Percentiles rank a stretch among this genome's conserved stretches.
Evolutionary conservation across 2,888 invertebrate genomes (phyloP).

Genomic region (Agrochola lychnidis): DNA sequence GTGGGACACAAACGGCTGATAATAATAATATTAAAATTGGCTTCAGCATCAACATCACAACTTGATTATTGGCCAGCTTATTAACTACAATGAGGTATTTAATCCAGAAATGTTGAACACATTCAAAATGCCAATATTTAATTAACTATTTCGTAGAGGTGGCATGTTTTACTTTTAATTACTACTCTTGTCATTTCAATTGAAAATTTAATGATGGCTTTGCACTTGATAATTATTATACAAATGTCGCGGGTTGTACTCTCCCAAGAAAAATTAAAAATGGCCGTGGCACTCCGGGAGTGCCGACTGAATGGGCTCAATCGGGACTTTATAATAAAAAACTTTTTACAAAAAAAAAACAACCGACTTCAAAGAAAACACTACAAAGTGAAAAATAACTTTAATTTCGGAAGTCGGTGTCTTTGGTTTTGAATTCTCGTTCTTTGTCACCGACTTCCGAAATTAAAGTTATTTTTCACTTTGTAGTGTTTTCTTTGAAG

Average conservation of each 20-base stretch:
- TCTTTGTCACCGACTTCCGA: no score
- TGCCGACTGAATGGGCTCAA: no score
- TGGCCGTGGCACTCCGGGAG: no score
- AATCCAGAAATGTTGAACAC: slow-evolving; percentile 9
- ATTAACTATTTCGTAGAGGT: slow-evolving; percentile 7
- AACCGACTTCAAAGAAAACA: no score
- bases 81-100: slow-evolving; percentile 10
- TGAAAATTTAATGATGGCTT: background rate
- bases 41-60: slow-evolving; percentile 4
- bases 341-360: no score
- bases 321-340: no score
- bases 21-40: background rate
- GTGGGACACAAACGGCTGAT: background rate
- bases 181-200: slow-evolving; percentile 31
- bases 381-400: no score
- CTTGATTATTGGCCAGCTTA: slow-evolving; percentile 19
- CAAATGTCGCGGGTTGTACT: background rate
- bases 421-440: no score
- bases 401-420: no score
- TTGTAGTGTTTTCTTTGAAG: no score
- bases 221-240: background rate
- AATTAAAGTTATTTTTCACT: no score
- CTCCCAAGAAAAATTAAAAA: background rate
- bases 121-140: slow-evolving; percentile 22
- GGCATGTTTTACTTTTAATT: slow-evolving; percentile 28